A percentile compares a stretch with the other conserved stretches of the same genome.
These are phyloP conservation scores for Hemibagrus guttatus DNA, from an alignment of 2,797 vertebrate genomes.

Conservation along the genomic window DNA sequence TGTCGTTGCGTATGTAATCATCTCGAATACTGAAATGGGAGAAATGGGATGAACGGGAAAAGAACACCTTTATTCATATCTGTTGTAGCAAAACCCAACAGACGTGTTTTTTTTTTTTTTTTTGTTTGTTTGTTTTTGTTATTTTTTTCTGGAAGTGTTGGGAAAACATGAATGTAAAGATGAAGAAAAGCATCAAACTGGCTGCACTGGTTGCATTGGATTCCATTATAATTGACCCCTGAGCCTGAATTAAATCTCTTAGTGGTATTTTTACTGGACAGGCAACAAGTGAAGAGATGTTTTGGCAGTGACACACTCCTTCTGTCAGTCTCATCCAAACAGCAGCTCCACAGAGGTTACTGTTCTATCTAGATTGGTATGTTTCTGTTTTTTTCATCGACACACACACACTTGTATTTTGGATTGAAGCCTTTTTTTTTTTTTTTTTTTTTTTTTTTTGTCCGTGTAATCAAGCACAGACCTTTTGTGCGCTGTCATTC, in stretches of 20 bases:
- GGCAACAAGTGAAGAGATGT: background rate
- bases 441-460: background rate
- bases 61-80: background rate
- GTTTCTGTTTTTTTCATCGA: background rate
- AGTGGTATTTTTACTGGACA: background rate
- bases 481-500: constrained; percentile 27
- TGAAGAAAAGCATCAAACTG: background rate
- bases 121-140: background rate
- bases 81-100: constrained; percentile 23
- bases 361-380: constrained; percentile 10
- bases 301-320: constrained; percentile 30
- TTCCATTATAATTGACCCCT: constrained; percentile 5
- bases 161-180: constrained; percentile 5
- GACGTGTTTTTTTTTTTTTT: background rate
- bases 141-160: background rate
- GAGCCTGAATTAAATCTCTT: constrained; percentile 5
- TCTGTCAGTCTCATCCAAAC: background rate
- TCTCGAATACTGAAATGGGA: background rate
- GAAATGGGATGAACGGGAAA: background rate
- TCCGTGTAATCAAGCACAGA: constrained; percentile 27
- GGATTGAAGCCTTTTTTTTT: constrained; percentile 9
- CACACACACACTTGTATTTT: constrained; percentile 15
- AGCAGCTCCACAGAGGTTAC: constrained; percentile 9
- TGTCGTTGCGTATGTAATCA: background rate
- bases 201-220: constrained; percentile 3